Percentiles rank a stretch among this genome's conserved stretches.
Conservation (phyloP, 1,140 invertebrate genomes). For the Batillaria attramentaria region DNA sequence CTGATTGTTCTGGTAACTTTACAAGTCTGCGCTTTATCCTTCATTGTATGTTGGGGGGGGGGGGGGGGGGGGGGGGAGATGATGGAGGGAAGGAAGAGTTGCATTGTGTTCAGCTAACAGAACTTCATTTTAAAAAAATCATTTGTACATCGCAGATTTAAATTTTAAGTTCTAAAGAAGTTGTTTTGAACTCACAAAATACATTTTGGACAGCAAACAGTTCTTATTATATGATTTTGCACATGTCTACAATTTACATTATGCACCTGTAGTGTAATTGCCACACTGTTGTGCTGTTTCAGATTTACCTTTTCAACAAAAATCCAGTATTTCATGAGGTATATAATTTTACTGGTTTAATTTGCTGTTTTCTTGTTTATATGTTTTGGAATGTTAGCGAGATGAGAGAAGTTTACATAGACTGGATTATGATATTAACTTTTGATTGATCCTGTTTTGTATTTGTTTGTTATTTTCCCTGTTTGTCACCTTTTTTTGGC, state of each 20-base stretch:
- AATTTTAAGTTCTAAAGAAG: background rate
- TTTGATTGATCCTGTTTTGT: too few species aligned
- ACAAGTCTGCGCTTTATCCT: too few species aligned
- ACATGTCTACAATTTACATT: background rate
- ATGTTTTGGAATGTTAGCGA: too few species aligned
- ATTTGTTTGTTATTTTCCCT: too few species aligned
- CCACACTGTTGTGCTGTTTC: background rate
- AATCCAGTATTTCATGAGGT: constrained; percentile 8
- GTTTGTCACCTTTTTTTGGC: too few species aligned
- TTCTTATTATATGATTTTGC: background rate
- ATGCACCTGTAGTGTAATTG: background rate
- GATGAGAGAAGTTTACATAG: too few species aligned
- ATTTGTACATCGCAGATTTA: background rate
- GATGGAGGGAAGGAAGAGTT: background rate
- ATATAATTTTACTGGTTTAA: too few species aligned
- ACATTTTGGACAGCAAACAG: background rate
- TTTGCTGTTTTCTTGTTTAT: too few species aligned
- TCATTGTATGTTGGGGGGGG: too few species aligned
- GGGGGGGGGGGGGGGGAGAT: too few species aligned
- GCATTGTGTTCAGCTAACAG: background rate
- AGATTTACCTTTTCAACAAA: constrained; percentile 1
- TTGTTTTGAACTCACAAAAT: background rate
- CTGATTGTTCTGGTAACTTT: too few species aligned
- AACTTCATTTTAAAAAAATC: background rate
- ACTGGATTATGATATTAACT: too few species aligned